Evolutionary conservation across 2,113 vertebrate genomes (phyloP).

Genomic region (Amazona guildingii): DNA sequence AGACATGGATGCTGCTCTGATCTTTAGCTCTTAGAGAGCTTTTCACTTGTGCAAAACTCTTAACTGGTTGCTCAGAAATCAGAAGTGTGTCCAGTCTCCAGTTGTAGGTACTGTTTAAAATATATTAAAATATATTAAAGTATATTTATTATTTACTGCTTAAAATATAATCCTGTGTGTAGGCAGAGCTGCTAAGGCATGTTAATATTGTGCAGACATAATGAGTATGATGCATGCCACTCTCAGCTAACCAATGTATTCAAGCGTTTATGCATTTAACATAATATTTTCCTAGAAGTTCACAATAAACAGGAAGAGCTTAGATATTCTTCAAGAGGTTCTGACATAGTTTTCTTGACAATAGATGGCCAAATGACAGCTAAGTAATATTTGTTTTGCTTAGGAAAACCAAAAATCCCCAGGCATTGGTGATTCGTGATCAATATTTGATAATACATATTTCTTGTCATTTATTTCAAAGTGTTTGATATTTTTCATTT

Average conservation of each 20-base stretch:
- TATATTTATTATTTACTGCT: not conserved
- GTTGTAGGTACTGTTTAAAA: not conserved
- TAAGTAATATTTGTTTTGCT: accelerated
- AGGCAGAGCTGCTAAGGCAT: not conserved
- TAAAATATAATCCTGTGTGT: not conserved
- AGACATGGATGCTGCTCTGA: not conserved
- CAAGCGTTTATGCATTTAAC: not conserved
- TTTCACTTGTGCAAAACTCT: not conserved
- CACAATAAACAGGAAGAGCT: not conserved
- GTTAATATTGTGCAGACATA: not conserved
- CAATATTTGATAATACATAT: not conserved
- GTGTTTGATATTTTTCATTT: not conserved
- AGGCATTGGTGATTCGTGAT: not conserved
- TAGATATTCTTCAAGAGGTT: not conserved
- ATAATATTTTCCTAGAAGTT: not conserved
- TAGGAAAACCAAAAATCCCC: not conserved
- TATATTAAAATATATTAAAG: not conserved
- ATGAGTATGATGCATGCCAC: not conserved
- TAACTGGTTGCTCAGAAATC: not conserved
- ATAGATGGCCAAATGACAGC: not conserved
- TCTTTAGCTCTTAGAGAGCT: not conserved
- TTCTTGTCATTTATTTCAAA: not conserved
- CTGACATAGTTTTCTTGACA: not conserved
- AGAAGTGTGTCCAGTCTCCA: not conserved
- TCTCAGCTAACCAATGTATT: not conserved